Conservation (phyloP, 2,888 invertebrate genomes). For the Notocelia uddmanniana region DNA sequence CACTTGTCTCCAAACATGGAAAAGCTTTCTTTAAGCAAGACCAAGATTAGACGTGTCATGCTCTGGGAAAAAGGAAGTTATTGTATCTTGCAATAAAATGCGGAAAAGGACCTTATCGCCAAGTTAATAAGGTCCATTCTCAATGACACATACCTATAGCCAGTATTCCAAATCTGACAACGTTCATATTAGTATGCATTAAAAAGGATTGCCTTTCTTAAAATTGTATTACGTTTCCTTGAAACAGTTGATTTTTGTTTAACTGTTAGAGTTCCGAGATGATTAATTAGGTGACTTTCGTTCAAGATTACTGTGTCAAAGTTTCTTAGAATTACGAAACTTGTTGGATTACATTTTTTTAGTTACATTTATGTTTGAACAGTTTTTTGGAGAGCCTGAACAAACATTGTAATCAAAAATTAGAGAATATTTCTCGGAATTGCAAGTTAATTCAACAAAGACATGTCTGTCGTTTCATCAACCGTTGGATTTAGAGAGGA, state of each 20-base stretch:
- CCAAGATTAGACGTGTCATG: background rate
- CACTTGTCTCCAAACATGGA: slow-evolving; percentile 10
- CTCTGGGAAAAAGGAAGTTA: background rate
- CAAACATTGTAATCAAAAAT: slow-evolving; percentile 25
- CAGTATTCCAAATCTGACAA: too few relatives aligned
- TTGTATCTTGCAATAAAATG: background rate
- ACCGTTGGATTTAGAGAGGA: background rate
- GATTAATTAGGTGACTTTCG: slow-evolving; percentile 17
- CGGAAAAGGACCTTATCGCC: background rate
- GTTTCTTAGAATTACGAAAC: slow-evolving; percentile 17
- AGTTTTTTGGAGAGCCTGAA: slow-evolving; percentile 13
- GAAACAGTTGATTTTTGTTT: background rate
- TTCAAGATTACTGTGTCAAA: background rate
- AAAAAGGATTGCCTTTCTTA: too few relatives aligned
- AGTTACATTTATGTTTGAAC: slow-evolving; percentile 6
- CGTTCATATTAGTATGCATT: too few relatives aligned
- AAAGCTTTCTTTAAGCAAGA: background rate
- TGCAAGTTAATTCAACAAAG: background rate
- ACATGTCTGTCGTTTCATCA: background rate
- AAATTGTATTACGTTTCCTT: background rate
- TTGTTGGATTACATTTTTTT: background rate
- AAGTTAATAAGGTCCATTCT: background rate
- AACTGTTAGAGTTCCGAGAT: background rate
- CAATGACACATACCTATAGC: too few relatives aligned
- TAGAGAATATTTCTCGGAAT: slow-evolving; percentile 11